A percentile compares a stretch with the other conserved stretches of the same genome.
phyloP scores from a whole-genome alignment of 2,113 vertebrate genomes.

The Phalacrocorax aristotelis region DNA sequence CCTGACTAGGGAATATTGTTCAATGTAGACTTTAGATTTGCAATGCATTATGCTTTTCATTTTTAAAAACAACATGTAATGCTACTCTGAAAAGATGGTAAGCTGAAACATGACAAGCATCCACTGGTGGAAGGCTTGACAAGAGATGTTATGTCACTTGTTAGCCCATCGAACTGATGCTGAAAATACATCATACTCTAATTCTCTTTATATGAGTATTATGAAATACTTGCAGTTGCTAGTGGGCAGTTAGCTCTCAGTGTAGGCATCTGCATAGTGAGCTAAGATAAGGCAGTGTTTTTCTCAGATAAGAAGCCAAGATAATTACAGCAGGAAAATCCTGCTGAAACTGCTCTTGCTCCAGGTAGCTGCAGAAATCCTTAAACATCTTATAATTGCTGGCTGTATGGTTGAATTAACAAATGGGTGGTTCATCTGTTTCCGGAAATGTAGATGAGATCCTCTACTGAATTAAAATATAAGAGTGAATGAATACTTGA shows the following conservation, averaged over 20 bases:
- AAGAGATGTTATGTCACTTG: neutral
- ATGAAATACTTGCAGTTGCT: neutral
- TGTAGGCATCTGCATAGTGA: neutral
- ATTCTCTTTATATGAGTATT: neutral
- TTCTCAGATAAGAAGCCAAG: constrained; percentile 7
- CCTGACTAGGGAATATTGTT: neutral
- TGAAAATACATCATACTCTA: neutral
- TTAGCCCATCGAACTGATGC: neutral
- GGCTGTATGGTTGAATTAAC: neutral
- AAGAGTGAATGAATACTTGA: neutral
- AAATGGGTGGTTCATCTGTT: neutral
- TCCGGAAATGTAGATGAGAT: neutral
- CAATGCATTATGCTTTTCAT: neutral
- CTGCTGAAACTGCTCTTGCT: constrained; percentile 48
- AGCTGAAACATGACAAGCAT: neutral
- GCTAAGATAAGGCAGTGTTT: neutral
- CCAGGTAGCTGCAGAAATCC: constrained; percentile 17
- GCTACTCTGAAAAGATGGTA: neutral
- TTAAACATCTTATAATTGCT: neutral
- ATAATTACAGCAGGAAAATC: constrained; percentile 52
- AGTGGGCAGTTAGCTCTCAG: neutral
- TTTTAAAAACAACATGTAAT: neutral
- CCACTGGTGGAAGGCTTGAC: neutral
- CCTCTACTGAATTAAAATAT: neutral
- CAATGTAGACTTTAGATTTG: neutral